phyloP scores from a whole-genome alignment of 2,888 invertebrate species.

The Nephrotoma guestfalica region DNA sequence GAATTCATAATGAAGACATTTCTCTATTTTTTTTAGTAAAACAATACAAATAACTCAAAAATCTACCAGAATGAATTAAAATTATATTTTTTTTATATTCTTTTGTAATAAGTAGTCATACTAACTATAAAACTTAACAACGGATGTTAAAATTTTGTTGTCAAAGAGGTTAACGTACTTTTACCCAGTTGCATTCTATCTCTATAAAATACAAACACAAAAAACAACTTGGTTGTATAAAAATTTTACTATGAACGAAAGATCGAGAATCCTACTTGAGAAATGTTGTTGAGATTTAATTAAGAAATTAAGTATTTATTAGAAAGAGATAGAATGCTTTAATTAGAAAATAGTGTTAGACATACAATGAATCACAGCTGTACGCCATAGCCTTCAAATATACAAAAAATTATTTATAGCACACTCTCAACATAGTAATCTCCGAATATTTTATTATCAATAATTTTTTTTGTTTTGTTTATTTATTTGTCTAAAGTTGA shows the following conservation, averaged over 20 bases:
- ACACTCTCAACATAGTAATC: neutral
- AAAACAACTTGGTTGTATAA: neutral
- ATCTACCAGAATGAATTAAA: neutral
- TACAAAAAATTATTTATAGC: neutral
- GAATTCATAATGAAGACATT: neutral
- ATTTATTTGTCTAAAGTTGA: neutral
- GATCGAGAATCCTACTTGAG: neutral
- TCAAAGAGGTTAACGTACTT: slow-evolving; percentile 3
- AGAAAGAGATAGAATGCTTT: neutral
- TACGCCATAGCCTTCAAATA: neutral
- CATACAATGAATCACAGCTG: neutral
- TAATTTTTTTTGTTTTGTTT: neutral
- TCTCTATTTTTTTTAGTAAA: neutral
- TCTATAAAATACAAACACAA: neutral
- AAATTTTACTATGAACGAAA: neutral
- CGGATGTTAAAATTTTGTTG: slow-evolving; percentile 1
- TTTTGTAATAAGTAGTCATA: neutral
- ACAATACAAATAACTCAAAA: neutral
- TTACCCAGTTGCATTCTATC: slow-evolving; percentile 1
- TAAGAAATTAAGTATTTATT: neutral
- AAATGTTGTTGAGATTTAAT: neutral
- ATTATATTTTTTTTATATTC: neutral
- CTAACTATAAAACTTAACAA: neutral
- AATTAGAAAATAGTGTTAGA: neutral
- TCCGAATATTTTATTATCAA: neutral